Conservation (phyloP, 2,113 vertebrate species). For the Regulus satrapa region DNA sequence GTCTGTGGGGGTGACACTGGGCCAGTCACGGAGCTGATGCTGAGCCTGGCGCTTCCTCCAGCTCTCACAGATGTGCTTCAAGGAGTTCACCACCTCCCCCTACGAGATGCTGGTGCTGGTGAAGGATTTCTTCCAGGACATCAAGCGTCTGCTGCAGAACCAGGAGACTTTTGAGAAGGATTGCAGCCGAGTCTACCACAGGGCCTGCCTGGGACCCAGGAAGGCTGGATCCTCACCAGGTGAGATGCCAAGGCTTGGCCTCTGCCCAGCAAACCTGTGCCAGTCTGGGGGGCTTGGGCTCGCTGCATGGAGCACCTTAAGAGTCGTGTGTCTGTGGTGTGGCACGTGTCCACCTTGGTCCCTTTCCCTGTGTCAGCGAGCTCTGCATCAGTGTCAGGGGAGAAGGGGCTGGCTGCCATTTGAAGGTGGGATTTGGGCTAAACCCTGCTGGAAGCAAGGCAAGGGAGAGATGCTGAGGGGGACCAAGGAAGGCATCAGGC, state of each 20-base stretch:
- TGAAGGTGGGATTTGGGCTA: not conserved
- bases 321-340: not conserved
- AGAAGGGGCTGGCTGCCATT: not conserved
- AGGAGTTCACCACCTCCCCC: conserved; percentile 61
- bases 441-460: not conserved
- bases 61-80: conserved; percentile 54
- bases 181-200: conserved; percentile 61
- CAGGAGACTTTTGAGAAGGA: conserved; percentile 59
- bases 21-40: fast-evolving
- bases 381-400: not conserved
- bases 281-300: not conserved
- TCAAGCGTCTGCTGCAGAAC: conserved; percentile 49
- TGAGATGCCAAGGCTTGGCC: not conserved
- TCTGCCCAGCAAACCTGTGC: not conserved
- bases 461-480: not conserved
- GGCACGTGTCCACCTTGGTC: not conserved
- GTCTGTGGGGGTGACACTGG: fast-evolving
- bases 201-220: conserved; percentile 10
- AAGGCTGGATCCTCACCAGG: conserved; percentile 9
- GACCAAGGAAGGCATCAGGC: not conserved
- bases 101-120: conserved; percentile 69
- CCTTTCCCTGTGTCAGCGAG: not conserved
- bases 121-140: conserved; percentile 69
- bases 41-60: not conserved
- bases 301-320: not conserved